phyloP scores from a whole-genome alignment of 2,888 invertebrate genomes.

The Acanthococcus lagerstroemiae region DNA sequence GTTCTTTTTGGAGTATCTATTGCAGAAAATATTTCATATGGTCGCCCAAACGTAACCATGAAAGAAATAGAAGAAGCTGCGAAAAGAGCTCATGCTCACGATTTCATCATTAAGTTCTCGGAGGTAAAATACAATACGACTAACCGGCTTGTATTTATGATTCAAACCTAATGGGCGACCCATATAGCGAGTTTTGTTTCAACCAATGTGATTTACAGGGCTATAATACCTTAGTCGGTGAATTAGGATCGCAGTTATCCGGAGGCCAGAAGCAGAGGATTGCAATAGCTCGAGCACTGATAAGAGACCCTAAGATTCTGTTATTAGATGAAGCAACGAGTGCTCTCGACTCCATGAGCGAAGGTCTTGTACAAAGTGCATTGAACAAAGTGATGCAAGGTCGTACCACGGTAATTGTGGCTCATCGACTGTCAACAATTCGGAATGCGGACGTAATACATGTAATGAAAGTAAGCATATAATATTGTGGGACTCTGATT shows the following conservation, averaged over 20 bases:
- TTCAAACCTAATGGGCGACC: too few species aligned
- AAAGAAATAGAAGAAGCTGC: too few species aligned
- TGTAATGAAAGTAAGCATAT: conserved; percentile 54
- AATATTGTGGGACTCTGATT: too few species aligned
- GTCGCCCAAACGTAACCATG: too few species aligned
- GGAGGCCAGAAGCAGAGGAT: too few species aligned
- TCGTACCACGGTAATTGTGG: conserved; percentile 43
- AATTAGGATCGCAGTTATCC: conserved; percentile 67
- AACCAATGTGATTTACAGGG: conserved; percentile 55
- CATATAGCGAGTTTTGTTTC: too few species aligned
- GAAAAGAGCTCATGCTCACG: too few species aligned
- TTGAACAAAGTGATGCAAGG: conserved; percentile 51
- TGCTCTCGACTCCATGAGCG: conserved; percentile 73
- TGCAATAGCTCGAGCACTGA: conserved; percentile 77
- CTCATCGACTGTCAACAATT: conserved; percentile 43
- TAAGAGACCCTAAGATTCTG: conserved; percentile 66
- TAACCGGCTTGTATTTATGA: too few species aligned
- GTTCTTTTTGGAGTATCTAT: conserved; percentile 53
- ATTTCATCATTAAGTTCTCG: conserved; percentile 63
- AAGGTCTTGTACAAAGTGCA: conserved; percentile 74
- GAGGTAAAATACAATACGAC: too few species aligned
- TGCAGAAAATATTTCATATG: too few species aligned
- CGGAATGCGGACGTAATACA: conserved; percentile 55
- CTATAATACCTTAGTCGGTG: conserved; percentile 73
- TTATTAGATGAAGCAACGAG: too few species aligned